A percentile compares a stretch with the other conserved stretches of the same genome.
phyloP scores from a whole-genome alignment of 2,797 vertebrate species.

The Onychomys arenicola region DNA sequence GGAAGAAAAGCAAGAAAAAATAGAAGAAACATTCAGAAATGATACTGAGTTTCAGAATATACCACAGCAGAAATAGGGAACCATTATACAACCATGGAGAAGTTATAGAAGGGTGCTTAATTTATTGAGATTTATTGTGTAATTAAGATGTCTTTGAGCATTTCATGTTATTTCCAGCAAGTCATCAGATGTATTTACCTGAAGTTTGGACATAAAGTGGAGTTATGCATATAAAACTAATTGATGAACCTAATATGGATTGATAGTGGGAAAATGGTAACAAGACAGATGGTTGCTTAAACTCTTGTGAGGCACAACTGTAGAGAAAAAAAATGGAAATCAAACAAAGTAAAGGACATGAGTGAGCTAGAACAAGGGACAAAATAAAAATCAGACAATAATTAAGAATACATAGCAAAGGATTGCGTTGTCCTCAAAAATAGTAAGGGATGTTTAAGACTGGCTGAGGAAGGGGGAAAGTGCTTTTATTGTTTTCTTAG shows the following conservation, averaged over 20 bases:
- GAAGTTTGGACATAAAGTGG: not conserved
- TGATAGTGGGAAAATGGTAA: not conserved
- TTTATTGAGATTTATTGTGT: not conserved
- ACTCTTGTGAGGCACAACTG: not conserved
- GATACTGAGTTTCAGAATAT: not conserved
- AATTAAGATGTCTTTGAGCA: not conserved
- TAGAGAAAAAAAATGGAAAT: not conserved
- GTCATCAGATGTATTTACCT: not conserved
- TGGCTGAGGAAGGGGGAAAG: not conserved
- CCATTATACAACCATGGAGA: not conserved
- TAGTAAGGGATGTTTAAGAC: not conserved
- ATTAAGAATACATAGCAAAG: not conserved
- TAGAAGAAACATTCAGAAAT: not conserved
- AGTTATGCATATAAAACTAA: not conserved
- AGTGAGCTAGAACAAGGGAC: not conserved
- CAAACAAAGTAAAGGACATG: not conserved
- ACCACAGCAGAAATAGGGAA: not conserved
- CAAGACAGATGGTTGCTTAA: not conserved
- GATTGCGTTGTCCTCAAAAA: not conserved
- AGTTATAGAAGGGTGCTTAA: not conserved
- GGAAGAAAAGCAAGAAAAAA: not conserved
- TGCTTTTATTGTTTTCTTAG: not conserved
- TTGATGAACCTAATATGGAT: not conserved
- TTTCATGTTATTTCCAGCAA: conserved; percentile 30
- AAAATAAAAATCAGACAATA: not conserved